A percentile compares a stretch with the other conserved stretches of the same genome.
These are phyloP conservation scores for Caenorhabditis sp. DNA, from an alignment of 2,888 invertebrate genomes.

Conservation along the genomic window DNA sequence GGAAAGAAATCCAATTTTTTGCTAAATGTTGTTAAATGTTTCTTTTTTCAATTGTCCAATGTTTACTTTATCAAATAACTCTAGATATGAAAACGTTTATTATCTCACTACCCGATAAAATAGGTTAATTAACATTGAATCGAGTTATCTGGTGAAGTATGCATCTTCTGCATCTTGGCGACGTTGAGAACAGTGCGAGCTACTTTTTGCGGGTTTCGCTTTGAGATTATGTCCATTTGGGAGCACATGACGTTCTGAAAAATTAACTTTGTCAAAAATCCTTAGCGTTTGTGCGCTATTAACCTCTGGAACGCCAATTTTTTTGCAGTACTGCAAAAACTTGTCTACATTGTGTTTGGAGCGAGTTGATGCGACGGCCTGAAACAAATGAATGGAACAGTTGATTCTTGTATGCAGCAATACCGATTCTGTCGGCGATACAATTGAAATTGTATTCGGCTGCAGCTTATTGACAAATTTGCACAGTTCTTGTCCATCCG, in stretches of 20 bases:
- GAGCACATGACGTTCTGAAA: conserved; percentile 66
- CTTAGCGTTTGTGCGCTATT: no score
- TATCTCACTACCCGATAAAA: conserved; percentile 49
- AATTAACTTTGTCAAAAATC: background rate
- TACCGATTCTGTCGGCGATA: conserved; percentile 43
- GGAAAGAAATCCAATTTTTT: no score
- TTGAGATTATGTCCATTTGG: conserved; percentile 64
- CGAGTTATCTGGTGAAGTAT: conserved; percentile 42
- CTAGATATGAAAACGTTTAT: conserved; percentile 58
- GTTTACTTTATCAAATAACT: background rate
- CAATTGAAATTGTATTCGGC: conserved; percentile 43
- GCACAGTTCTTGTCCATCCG: conserved; percentile 60
- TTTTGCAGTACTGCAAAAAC: conserved; percentile 63
- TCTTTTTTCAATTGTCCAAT: background rate
- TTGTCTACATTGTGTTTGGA: conserved; percentile 59
- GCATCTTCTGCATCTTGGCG: conserved; percentile 54
- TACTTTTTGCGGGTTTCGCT: conserved; percentile 63
- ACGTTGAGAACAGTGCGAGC: conserved; percentile 59
- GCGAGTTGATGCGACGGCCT: conserved; percentile 45
- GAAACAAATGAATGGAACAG: conserved; percentile 1
- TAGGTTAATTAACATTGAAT: conserved; percentile 48
- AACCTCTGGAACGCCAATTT: conserved; percentile 62
- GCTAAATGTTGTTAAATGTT: no score
- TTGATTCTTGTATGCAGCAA: background rate
- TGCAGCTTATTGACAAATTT: conserved; percentile 61